Evolutionary conservation across 30 jellyfish, hydroid and myxozoan species (phyloP), one percentile per base, ranked within the genome.

Genomic region (Aurelia sp.): DNA sequence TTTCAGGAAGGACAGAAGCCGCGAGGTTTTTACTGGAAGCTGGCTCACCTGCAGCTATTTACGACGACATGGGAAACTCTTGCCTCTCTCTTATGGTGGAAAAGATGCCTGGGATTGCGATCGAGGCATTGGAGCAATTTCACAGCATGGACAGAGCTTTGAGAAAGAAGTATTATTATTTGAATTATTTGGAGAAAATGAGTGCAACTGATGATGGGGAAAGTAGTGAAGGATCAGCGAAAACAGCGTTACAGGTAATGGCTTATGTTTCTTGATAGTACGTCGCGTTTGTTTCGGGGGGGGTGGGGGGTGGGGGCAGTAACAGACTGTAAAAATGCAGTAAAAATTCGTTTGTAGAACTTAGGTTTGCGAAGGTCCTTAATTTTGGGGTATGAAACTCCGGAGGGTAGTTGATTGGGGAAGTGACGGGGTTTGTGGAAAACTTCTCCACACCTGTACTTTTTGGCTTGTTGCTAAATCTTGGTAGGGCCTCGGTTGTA

Each of bases 41-140:
- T 91, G 97, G 97, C 27, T 89, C 97, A 16, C 97, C 97, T 35
- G 97, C 97, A 13, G 97, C 97, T 15, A 86, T 91, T 19, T 91
- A 91, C 60, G 97, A 91, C 58, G 97, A 91, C 93, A 84, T 84
- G 89, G 97, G 97, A 69, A 91, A 84, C 78, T 91, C 97, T 21
- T 91, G 97, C 85, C 91, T 91, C 70, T 83, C 97, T 27, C 72
- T 91, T 74, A 91, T 91, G 97, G 96, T 91, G 11, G 97, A 91
- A 30, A 91, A 91, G 63, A 91, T 91, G 97, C 97, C 97, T 40
- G 96, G 95, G 0, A 91, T 91, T 71, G 97, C 97, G 17, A 83
- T 91, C 84, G 97, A 91, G 89, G 97, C 97, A 31, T 48, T 91
- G 51, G 97, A 91, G 66, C 97, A 91, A 71, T 91, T 91, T 71